Conservation (phyloP, 1,140 invertebrate genomes). For the Psilanteris sp. region DNA sequence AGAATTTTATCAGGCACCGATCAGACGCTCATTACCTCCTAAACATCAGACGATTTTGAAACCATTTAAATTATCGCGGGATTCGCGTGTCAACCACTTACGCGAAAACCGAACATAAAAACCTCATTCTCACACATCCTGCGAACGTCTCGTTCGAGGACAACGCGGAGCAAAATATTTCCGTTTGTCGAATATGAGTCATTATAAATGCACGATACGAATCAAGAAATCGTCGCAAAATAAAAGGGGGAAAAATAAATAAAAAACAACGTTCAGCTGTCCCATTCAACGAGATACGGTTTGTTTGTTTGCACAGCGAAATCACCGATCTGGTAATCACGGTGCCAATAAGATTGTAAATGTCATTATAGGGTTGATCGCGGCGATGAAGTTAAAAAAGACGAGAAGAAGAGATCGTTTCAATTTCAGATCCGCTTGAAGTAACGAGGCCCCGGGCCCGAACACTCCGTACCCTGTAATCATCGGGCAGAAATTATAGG, state of each 20-base stretch:
- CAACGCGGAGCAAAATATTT: conserved; percentile 42
- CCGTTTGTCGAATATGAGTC: conserved; percentile 40
- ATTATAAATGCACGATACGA: conserved; percentile 40
- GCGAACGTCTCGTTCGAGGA: conserved; percentile 41
- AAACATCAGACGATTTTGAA: conserved; percentile 31
- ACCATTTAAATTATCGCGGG: conserved; percentile 21
- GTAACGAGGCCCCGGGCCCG: conserved; percentile 65
- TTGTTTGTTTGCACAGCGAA: conserved; percentile 71
- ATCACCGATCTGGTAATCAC: conserved; percentile 65
- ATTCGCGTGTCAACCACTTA: conserved; percentile 53
- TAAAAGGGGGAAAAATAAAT: neutral
- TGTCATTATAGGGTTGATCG: conserved; percentile 65
- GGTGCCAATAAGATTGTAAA: conserved; percentile 65
- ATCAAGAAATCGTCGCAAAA: conserved; percentile 8
- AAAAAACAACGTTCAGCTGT: conserved; percentile 41
- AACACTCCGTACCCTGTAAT: conserved; percentile 75
- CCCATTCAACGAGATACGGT: too few species aligned
- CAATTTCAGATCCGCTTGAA: conserved; percentile 69
- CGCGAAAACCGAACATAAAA: conserved; percentile 37
- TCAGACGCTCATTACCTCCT: conserved; percentile 25
- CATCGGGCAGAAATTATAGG: conserved; percentile 77
- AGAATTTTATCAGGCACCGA: too few species aligned
- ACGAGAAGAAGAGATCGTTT: conserved; percentile 60
- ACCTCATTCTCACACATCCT: conserved; percentile 58
- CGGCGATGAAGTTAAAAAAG: conserved; percentile 22